These are phyloP conservation scores for Eciton burchellii DNA, from an alignment of 1,140 invertebrate species.

Conservation along the genomic window DNA sequence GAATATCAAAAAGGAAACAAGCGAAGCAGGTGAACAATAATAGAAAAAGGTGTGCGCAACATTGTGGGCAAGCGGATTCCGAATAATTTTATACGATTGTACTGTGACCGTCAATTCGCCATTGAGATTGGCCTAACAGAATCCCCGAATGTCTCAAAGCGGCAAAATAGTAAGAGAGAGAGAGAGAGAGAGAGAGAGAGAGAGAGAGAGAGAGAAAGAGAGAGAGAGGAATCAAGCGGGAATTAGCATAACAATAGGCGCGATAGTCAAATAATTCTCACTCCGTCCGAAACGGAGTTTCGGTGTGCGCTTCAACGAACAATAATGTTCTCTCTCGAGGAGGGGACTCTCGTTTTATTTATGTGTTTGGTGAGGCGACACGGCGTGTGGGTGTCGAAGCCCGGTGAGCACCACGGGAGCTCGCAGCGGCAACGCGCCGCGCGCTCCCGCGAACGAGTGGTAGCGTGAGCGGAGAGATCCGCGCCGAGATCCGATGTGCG, in stretches of 20 bases:
- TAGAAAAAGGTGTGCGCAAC: background rate
- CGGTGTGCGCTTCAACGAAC: slow-evolving; percentile 48
- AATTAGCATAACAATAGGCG: slow-evolving; percentile 54
- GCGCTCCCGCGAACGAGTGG: slow-evolving; percentile 54
- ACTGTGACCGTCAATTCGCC: slow-evolving; percentile 41
- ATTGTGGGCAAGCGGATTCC: background rate
- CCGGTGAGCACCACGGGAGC: slow-evolving; percentile 82
- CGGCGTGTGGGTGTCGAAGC: slow-evolving; percentile 84
- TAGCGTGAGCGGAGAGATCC: slow-evolving; percentile 11
- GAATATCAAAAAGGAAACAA: background rate
- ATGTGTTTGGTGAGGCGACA: slow-evolving; percentile 83
- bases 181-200: no score
- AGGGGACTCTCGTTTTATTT: slow-evolving; percentile 77
- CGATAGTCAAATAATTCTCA: slow-evolving; percentile 34
- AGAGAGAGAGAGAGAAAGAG: no score
- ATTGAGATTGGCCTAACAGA: slow-evolving; percentile 48
- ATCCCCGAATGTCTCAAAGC: slow-evolving; percentile 27
- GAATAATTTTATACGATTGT: slow-evolving; percentile 61
- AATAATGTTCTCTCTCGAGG: slow-evolving; percentile 51
- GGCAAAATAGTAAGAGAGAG: slow-evolving; percentile 36
- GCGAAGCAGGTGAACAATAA: background rate
- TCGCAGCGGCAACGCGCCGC: slow-evolving; percentile 71
- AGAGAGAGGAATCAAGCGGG: background rate
- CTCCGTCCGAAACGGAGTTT: slow-evolving; percentile 33
- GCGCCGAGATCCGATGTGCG: background rate